Base-by-base conservation (phyloP, 1,140 invertebrate species). In the Drosophila mayri region DNA sequence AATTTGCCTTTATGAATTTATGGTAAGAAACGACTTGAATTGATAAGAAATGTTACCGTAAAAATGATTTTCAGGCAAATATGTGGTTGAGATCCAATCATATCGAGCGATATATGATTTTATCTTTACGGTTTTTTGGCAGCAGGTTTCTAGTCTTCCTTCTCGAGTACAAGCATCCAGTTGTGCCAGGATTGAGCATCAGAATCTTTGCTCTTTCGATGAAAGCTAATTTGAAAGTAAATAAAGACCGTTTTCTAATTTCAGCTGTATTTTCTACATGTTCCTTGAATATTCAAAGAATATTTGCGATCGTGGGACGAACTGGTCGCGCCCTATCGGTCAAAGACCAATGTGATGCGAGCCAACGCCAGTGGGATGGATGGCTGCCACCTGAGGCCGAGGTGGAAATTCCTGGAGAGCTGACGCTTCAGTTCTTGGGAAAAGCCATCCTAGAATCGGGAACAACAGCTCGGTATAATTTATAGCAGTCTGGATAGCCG, bases 401-500 rank as follows among this genome's bases (percentile, higher is more conserved):
- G 10, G 49, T 90, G 4, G 63, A 73, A 30, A 47, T 86, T 12
- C 86, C 83, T 28, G 65, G 54, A 1, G 10, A 49, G 38, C 61
- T 73, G 0, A 66, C 14, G 1, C 60, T 92, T 6, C 49, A 58
- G 35, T 43, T 81, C 4, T n/a, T 90, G 7, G 73, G 66, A 11
- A 90, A 85, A 60, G 83, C 77, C 2, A 44, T 71, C 1, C 9
- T 72, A 0, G 68, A 77, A 14, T 50, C 58, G 0, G 40, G 32
- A 7, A 73, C 57, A 1, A 74, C 64, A 1, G 57, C 72, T 0
- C 62, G 84, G 8, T 90, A 66, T 18, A 75, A 78, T 32, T 93
- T 90, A 35, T 55, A 73, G 30, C 30, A 90, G 81, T 65, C 79
- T 94, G 96, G 96, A 57, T 95, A 96, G 2, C 94, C 95, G 65